Evolutionary conservation across 92 coral and sea anemone genomes (phyloP), one percentile per base, ranked within the genome.

Genomic region (Muricea muricata): DNA sequence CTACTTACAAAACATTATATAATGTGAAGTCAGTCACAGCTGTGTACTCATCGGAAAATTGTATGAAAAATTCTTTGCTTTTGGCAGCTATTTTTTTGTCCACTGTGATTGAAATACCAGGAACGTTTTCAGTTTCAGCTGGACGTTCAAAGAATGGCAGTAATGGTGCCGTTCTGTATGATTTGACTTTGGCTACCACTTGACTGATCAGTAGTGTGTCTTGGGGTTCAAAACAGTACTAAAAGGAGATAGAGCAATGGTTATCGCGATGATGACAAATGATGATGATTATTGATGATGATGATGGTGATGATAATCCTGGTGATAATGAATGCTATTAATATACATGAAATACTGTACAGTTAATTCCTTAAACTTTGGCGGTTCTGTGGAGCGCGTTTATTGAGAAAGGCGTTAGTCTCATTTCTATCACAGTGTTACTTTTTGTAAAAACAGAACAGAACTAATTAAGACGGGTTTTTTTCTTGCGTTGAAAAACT

Each of bases 161-260:
- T 25, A 91, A 82, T 6, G 52, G 69, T 25, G 92, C 93, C 46
- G 57, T 72, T 45, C 85, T 84, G 78, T 97, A 97, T 56, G 87
- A 89, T 4, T 84, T 85, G 0, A 97, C 99, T 68, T 92, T 93
- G 79, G 90, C 91, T 6, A 92, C 97, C 65, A 97, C 65, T 87
- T 81, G 87, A 0, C 82, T 70, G 40, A 97, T 91, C 35, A 85
- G 90, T 9, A 97, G 48, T 1, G 93, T 93, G 39, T 97, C 99
- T 65, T 92, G 87, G 40, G 94, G 88, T 71, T 97, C 98, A 56
- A 97, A 90, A 41, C 99, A 97, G 24, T 90, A 89, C 99, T 97
- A 57, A 42, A 35, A 17, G 26, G 8, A 25, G 85, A 3, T 26
- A 25, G 8, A 73, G 66, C 12, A 0, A 18, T n/a, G n/a, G n/a